Base-by-base conservation (phyloP, 2,113 vertebrate species). In the Oreamnos americanus region DNA sequence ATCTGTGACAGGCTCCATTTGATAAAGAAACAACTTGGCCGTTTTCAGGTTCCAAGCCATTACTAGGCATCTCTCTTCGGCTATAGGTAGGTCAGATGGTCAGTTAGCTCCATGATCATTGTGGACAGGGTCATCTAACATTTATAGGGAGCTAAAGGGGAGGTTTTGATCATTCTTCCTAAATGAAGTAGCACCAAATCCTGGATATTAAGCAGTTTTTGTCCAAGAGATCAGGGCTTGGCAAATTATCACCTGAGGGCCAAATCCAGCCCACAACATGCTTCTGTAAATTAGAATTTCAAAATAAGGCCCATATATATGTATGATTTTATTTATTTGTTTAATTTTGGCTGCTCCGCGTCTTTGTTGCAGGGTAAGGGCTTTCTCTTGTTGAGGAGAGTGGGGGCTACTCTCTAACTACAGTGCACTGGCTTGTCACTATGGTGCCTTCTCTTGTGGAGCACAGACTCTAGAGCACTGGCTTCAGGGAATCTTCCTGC, bases 331-430 rank as follows among this genome's bases (percentile, higher is more conserved):
- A n/a, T 9, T n/a, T 64, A 17, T 64, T 64, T 64, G 30, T 64
- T 64, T 33, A 64, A 17, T 17, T 64, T 64, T n/a, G 62, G 15
- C 62, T n/a, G 62, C 16, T 64, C 62, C 0, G 0, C 2, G 1
- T 64, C 62, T n/a, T 17, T n/a, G 33, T n/a, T 64, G 62, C 3
- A 2, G 33, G 62, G 33, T 9, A 33, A 64, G 62, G 33, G 62
- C 62, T 64, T n/a, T 64, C 62, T 64, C 33, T 17, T 17, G 6
- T 64, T 64, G 62, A 64, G 62, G 33, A n/a, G 15, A 2, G 16
- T 17, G 7, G 62, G 30, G 33, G 62, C 62, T 64, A 9, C 33
- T 30, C 62, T 64, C 33, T 64, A n/a, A 17, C 62, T n/a, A 16
- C 33, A 9, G 14, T 19, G 15, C 33, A n/a, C 62, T 17, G 62